Conservation (phyloP, 1,140 invertebrate genomes). For the Branchinecta lindahli region DNA sequence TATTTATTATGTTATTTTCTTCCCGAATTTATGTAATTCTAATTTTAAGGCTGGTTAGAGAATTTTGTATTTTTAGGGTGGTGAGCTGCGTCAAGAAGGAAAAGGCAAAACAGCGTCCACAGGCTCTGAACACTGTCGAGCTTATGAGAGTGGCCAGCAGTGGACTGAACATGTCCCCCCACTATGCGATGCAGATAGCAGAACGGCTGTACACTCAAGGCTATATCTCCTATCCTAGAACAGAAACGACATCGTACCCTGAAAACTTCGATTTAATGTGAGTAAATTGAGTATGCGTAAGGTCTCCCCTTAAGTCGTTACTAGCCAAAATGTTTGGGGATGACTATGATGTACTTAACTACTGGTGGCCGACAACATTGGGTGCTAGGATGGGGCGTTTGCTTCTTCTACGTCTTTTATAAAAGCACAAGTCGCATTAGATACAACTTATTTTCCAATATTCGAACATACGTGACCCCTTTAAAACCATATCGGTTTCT, state of each 20-base stretch:
- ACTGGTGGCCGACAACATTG: not conserved
- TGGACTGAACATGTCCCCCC: conserved; percentile 80
- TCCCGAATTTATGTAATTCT: not conserved
- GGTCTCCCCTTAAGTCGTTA: not conserved
- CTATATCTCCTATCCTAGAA: conserved; percentile 87
- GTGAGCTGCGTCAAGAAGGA: conserved; percentile 54
- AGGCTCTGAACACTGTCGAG: conserved; percentile 92
- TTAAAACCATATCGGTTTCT: no score
- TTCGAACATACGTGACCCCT: no score
- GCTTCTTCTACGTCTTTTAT: no score
- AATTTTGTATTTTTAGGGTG: conserved; percentile 39
- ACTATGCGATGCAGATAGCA: conserved; percentile 89
- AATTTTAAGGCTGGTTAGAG: not conserved
- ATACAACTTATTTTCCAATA: no score
- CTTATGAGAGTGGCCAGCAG: conserved; percentile 88
- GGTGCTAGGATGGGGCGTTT: no score
- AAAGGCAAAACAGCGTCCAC: conserved; percentile 66
- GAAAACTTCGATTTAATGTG: conserved; percentile 85
- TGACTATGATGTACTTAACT: not conserved
- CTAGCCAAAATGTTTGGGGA: not conserved
- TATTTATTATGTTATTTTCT: no score
- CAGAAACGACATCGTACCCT: conserved; percentile 92
- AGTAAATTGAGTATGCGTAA: conserved; percentile 28
- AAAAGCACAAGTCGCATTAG: no score
- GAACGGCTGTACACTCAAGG: conserved; percentile 85